phyloP scores from a whole-genome alignment of 2,888 invertebrate species.

The Oasisia sp. region DNA sequence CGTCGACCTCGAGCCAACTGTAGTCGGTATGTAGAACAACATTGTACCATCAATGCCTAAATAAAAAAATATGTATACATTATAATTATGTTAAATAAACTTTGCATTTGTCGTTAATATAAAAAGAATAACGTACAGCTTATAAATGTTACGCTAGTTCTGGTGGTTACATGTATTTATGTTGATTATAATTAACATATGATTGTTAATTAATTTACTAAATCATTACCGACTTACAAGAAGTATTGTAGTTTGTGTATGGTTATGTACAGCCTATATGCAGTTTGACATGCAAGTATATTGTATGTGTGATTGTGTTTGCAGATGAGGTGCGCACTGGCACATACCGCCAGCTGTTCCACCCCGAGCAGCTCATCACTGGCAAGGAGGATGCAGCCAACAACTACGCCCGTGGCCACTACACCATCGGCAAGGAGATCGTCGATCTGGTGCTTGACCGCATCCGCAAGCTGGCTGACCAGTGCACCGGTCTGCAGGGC shows the following conservation, averaged over 20 bases:
- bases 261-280: not conserved
- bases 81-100: not conserved
- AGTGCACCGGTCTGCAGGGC: constrained; percentile 64
- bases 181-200: not conserved
- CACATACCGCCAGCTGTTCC: constrained; percentile 53
- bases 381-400: constrained; percentile 59
- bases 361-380: constrained; percentile 56
- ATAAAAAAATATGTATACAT: not conserved
- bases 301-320: not conserved
- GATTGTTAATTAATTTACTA: not conserved
- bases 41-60: too few species aligned
- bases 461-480: constrained; percentile 66
- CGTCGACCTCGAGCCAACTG: constrained; percentile 95
- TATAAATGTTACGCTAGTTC: too few species aligned
- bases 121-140: not conserved
- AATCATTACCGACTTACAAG: not conserved
- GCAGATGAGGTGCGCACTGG: constrained; percentile 52
- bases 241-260: not conserved
- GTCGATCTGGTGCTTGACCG: constrained; percentile 58
- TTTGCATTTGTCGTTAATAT: not conserved
- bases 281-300: not conserved
- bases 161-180: not conserved
- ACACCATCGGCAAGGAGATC: constrained; percentile 56
- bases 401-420: constrained; percentile 58
- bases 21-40: constrained; percentile 68